These are phyloP conservation scores for Ceratina calcarata DNA, from an alignment of 1,140 invertebrate species.

Conservation along the genomic window DNA sequence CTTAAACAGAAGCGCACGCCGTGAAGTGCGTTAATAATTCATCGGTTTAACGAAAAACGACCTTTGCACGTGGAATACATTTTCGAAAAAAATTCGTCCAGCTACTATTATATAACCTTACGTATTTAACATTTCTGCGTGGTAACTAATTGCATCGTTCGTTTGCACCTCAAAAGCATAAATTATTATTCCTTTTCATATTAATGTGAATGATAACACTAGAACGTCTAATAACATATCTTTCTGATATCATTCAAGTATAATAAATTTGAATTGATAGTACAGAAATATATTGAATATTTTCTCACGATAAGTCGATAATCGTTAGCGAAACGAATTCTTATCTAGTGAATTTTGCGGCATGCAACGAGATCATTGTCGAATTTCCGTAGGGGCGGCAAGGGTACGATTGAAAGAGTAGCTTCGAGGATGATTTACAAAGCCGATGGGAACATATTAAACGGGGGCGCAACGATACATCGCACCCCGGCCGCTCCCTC, in stretches of 20 bases:
- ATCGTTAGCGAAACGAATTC: no score
- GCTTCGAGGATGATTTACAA: slow-evolving; percentile 1
- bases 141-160: slow-evolving; percentile 1
- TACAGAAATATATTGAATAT: no score
- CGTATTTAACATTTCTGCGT: not conserved
- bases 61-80: not conserved
- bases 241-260: no score
- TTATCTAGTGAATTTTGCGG: no score
- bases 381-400: not conserved
- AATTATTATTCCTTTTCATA: slow-evolving; percentile 14
- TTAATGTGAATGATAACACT: no score
- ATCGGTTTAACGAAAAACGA: not conserved
- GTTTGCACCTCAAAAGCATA: not conserved
- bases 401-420: not conserved
- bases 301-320: no score
- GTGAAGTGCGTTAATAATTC: slow-evolving; percentile 13
- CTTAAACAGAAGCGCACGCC: slow-evolving; percentile 8
- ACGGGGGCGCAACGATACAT: not conserved
- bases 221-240: no score
- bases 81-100: slow-evolving; percentile 8
- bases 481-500: not conserved
- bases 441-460: not conserved
- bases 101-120: not conserved
- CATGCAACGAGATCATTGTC: not conserved
- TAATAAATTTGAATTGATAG: no score